phyloP scores from a whole-genome alignment of 2,113 vertebrate species.

The Phalacrocorax brasilianus region DNA sequence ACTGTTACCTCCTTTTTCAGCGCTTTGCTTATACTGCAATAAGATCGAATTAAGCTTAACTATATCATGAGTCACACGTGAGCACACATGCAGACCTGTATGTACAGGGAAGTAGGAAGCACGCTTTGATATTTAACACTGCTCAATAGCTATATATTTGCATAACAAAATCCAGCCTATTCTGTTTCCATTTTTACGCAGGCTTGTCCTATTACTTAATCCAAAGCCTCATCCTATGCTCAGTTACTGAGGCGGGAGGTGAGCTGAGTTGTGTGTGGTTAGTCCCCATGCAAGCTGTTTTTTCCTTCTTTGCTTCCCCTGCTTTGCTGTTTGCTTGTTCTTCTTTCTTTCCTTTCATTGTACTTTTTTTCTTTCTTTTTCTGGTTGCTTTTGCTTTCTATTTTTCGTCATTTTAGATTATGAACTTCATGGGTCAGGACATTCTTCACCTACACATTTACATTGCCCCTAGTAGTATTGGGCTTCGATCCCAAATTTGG shows the following conservation, averaged over 20 bases:
- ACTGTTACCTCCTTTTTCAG: not conserved
- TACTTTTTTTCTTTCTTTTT: not conserved
- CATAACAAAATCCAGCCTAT: not conserved
- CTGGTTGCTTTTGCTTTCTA: too few relatives aligned
- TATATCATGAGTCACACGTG: not conserved
- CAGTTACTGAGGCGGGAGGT: not conserved
- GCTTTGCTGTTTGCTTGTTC: not conserved
- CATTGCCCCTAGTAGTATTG: not conserved
- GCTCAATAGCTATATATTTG: not conserved
- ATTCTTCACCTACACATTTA: not conserved
- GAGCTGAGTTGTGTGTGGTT: not conserved
- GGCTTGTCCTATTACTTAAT: not conserved
- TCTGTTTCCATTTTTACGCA: constrained; percentile 4
- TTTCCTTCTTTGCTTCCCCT: not conserved
- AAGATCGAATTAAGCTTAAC: not conserved
- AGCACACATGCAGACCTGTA: not conserved
- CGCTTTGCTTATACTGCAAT: not conserved
- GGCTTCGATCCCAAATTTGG: not conserved
- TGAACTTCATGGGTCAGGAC: not conserved
- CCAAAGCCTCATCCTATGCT: not conserved
- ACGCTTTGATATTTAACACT: not conserved
- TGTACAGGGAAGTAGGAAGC: not conserved
- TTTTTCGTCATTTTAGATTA: not conserved
- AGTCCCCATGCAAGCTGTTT: not conserved
- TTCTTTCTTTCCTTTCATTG: not conserved